Percentiles rank a stretch among this genome's conserved stretches.
Conservation (phyloP, 2,888 invertebrate species). For the Bibio marci region DNA sequence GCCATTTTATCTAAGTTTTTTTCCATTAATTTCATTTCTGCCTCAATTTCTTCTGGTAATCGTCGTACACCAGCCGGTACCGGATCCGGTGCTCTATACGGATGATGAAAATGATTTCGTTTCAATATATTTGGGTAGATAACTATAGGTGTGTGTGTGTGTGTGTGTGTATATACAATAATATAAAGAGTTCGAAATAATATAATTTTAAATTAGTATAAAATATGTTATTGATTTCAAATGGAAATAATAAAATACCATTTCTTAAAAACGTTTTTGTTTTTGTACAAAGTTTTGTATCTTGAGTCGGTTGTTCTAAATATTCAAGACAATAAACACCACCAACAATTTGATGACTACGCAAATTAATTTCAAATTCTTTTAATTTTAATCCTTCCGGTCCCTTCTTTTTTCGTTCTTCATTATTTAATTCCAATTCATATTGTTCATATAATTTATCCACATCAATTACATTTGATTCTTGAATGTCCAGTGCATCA, state of each 20-base stretch:
- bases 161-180: too few relatives aligned
- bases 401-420: slow-evolving; percentile 21
- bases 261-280: slow-evolving; percentile 25
- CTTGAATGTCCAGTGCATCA: slow-evolving; percentile 11
- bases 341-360: slow-evolving; percentile 57
- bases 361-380: slow-evolving; percentile 48
- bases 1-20: slow-evolving; percentile 55
- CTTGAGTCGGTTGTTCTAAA: slow-evolving; percentile 58
- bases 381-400: slow-evolving; percentile 26
- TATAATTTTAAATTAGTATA: not conserved
- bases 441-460: slow-evolving; percentile 28
- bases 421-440: slow-evolving; percentile 24
- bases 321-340: slow-evolving; percentile 60
- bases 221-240: not conserved
- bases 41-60: slow-evolving; percentile 64
- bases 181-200: too few relatives aligned
- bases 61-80: slow-evolving; percentile 46
- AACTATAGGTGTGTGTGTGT: slow-evolving; percentile 20
- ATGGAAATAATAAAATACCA: slow-evolving; percentile 12
- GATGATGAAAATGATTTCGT: slow-evolving; percentile 41
- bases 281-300: slow-evolving; percentile 22
- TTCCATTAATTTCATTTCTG: slow-evolving; percentile 56
- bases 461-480: slow-evolving; percentile 21
- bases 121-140: slow-evolving; percentile 33
- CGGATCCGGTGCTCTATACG: slow-evolving; percentile 49